These are phyloP conservation scores for Salvelinus alpinus DNA, from an alignment of 2,113 vertebrate genomes.

Conservation along the genomic window DNA sequence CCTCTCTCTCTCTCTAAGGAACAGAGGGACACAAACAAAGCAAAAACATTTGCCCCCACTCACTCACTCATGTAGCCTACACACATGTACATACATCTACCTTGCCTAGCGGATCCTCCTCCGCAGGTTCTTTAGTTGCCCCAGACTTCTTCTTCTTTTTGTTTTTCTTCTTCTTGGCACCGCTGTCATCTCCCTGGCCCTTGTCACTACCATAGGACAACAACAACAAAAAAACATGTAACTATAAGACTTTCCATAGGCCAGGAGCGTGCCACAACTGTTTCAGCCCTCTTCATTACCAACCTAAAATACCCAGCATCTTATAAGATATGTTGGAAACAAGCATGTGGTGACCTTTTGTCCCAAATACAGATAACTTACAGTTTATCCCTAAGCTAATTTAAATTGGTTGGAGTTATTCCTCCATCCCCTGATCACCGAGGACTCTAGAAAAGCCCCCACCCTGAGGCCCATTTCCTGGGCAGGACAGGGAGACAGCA, in stretches of 20 bases:
- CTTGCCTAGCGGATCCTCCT: conserved; percentile 86
- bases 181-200: conserved; percentile 87
- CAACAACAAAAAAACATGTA: conserved; percentile 4
- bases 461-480: conserved; percentile 30
- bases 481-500: conserved; percentile 19
- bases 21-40: background rate
- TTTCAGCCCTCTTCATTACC: no score
- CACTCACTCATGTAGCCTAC: no score
- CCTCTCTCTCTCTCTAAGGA: background rate
- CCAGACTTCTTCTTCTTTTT: conserved; percentile 92
- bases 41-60: background rate
- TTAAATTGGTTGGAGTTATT: background rate
- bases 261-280: background rate
- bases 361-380: background rate
- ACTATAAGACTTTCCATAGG: background rate
- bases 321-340: no score
- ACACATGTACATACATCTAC: conserved; percentile 54
- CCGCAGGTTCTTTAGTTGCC: conserved; percentile 72
- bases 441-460: conserved; percentile 14
- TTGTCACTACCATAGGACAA: conserved; percentile 74
- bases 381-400: no score
- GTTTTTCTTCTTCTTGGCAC: conserved; percentile 98
- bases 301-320: no score
- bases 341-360: background rate
- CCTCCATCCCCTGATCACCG: background rate